These are phyloP conservation scores for Anoplopoma fimbria DNA, from an alignment of 2,113 vertebrate genomes.

Conservation along the genomic window DNA sequence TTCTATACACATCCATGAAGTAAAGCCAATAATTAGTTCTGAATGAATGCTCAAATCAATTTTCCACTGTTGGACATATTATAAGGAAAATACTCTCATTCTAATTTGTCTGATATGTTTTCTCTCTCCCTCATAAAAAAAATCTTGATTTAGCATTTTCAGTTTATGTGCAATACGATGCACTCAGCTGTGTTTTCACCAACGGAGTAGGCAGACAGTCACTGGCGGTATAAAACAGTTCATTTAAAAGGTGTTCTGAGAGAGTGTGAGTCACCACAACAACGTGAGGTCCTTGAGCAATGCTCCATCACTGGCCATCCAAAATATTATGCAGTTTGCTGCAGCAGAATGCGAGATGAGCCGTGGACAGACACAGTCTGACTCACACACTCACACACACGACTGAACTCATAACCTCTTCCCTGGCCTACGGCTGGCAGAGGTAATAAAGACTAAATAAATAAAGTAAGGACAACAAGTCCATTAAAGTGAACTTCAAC, in stretches of 20 bases:
- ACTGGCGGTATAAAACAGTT: background rate
- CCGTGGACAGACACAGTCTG: background rate
- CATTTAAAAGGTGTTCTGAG: background rate
- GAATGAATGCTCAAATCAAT: background rate
- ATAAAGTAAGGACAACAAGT: background rate
- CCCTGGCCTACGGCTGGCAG: background rate
- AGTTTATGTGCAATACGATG: too few species aligned
- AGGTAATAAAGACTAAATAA: background rate
- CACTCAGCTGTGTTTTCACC: background rate
- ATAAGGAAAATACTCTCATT: background rate
- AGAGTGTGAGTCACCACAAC: background rate
- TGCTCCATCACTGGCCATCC: background rate
- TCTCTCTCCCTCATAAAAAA: background rate
- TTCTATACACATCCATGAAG: background rate
- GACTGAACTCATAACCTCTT: too few species aligned
- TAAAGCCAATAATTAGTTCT: background rate
- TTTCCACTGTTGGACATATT: background rate
- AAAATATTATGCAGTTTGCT: background rate
- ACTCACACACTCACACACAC: background rate
- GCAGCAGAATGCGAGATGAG: background rate
- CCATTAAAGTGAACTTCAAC: background rate
- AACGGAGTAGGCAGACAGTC: too few species aligned
- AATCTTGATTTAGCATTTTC: background rate
- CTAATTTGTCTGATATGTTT: background rate
- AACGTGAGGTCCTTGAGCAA: background rate